Base-by-base conservation (phyloP, 2,888 invertebrate species). In the Polydrusus pterygomalis region DNA sequence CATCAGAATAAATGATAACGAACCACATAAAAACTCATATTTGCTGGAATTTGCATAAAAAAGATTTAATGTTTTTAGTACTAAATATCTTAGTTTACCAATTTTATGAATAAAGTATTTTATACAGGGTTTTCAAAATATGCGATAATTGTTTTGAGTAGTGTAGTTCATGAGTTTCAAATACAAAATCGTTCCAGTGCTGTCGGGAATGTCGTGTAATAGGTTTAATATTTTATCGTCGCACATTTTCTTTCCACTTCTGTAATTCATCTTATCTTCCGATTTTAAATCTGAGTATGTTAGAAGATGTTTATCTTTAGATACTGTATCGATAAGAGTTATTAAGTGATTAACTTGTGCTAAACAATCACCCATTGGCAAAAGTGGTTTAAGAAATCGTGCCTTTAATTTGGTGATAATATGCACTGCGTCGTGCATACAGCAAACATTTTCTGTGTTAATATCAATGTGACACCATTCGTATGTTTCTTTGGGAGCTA, bases 151-250 rank as follows among this genome's bases (percentile, higher is more conserved):
- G n/a, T n/a, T n/a, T n/a, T n/a, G n/a, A n/a, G n/a, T n/a, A n/a
- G n/a, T n/a, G n/a, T 70, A 77, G 11, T 75, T 49, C 75, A 77
- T 79, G 9, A 79, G 13, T 70, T 68, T 75, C 34, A 78, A 69
- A 58, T 72, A 78, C 11, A 62, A 11, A 15, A 20, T 10, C 11
- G 75, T 78, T 43, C 51, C 77, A 34, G 47, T 68, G 69, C 69
- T 71, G n/a, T 77, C 60, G 20, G 56, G 34, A 60, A 75, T 67
- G 43, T 40, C 17, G n/a, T 47, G 65, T 49, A 73, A 30, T 25
- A 74, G 49, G 47, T 65, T 40, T 40, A 40, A 7, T 2, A 40
- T 40, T 40, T 40, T 5, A 40, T 5, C 8, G 11, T 40, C 40
- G 40, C 40, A 40, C 2, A 40, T 15, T 49, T 45, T 40, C 13